phyloP scores from a whole-genome alignment of 2,888 invertebrate species.

The Celastrina argiolus region DNA sequence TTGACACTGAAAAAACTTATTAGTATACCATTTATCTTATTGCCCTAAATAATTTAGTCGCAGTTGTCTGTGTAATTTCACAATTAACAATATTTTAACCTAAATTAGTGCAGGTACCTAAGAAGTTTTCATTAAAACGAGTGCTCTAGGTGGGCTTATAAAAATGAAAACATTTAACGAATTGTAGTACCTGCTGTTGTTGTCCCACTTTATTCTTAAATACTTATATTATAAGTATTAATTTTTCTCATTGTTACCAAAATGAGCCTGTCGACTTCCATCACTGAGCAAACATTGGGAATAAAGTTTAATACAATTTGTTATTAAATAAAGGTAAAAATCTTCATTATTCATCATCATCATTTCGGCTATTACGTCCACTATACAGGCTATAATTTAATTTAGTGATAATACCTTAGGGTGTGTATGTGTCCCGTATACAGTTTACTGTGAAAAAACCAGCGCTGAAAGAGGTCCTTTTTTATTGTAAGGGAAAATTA shows the following conservation, averaged over 20 bases:
- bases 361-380: no score
- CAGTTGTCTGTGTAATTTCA: conserved; percentile 19
- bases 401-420: no score
- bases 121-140: conserved; percentile 11
- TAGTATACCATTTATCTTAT: neutral
- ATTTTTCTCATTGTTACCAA: neutral
- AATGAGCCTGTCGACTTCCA: neutral
- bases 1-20: neutral
- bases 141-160: conserved; percentile 11
- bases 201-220: neutral
- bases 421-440: no score
- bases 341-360: no score
- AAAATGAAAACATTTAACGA: conserved; percentile 18
- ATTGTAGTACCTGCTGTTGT: neutral
- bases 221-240: no score
- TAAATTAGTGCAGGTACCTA: conserved; percentile 1
- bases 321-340: no score
- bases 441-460: no score
- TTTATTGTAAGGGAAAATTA: no score
- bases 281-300: neutral
- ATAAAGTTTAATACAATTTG: no score
- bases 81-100: conserved; percentile 15
- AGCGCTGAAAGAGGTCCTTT: no score
- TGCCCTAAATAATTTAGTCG: neutral
- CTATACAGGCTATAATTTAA: no score